phyloP scores from a whole-genome alignment of 2,888 invertebrate species.

The Didymodactylos carnosus region DNA sequence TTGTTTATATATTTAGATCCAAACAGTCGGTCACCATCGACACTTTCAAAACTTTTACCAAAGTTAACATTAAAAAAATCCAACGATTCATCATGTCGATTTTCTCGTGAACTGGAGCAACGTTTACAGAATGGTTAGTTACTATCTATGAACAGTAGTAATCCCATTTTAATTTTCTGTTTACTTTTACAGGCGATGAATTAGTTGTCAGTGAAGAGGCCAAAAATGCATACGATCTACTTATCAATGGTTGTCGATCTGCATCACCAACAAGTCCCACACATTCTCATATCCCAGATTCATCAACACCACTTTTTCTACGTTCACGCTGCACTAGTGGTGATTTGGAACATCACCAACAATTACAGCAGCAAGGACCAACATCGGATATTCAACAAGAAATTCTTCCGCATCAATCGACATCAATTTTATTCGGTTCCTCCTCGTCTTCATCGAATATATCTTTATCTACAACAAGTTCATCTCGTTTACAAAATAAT shows the following conservation, averaged over 20 bases:
- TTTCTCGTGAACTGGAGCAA: background rate
- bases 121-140: background rate
- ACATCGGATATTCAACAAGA: no score
- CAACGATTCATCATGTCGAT: background rate
- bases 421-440: no score
- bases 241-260: background rate
- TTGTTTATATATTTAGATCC: background rate
- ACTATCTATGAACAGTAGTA: no score
- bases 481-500: background rate
- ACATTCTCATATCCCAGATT: no score
- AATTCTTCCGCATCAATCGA: no score
- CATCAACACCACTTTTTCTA: no score
- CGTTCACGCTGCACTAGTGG: no score
- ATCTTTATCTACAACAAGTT: background rate
- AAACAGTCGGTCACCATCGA: background rate
- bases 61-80: background rate
- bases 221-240: background rate
- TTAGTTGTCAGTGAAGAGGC: background rate
- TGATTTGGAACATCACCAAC: no score
- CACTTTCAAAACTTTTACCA: background rate
- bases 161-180: no score
- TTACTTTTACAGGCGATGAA: no score
- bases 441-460: background rate
- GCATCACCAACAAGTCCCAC: no score
- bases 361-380: no score